These are phyloP conservation scores for Strongylocentrotus purpuratus DNA, from an alignment of 35 echinoderm and acorn worm species.

Conservation along the genomic window DNA sequence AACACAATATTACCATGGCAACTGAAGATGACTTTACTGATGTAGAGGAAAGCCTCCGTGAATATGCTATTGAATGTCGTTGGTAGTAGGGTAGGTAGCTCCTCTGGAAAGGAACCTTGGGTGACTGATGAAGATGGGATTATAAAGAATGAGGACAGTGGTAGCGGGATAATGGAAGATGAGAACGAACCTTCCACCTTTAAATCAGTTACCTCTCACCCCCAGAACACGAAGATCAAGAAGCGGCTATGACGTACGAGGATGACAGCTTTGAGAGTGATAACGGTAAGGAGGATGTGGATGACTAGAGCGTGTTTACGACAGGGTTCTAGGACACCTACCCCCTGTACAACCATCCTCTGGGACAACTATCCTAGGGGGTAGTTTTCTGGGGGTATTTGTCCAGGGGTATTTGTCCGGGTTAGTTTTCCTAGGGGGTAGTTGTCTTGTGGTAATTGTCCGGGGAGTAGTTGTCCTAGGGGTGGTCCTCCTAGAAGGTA, in stretches of 20 bases:
- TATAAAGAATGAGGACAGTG: background rate
- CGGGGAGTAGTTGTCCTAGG: no score
- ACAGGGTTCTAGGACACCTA: no score
- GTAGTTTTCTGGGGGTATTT: no score
- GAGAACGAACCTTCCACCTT: background rate
- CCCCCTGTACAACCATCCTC: no score
- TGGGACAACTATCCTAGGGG: no score
- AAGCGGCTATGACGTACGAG: background rate
- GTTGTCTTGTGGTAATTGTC: no score
- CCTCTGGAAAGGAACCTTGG: background rate
- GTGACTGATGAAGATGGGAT: background rate
- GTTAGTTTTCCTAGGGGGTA: no score
- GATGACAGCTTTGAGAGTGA: conserved; percentile 16
- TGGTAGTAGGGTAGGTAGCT: background rate
- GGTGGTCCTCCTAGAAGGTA: no score
- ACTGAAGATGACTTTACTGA: background rate
- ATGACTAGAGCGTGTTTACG: background rate
- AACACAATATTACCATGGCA: background rate
- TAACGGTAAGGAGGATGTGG: background rate
- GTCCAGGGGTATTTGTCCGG: no score
- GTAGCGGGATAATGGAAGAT: background rate
- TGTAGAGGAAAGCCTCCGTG: background rate
- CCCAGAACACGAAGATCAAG: background rate
- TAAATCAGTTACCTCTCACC: background rate
- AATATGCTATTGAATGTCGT: background rate